A percentile compares a stretch with the other conserved stretches of the same genome.
Evolutionary conservation across 2,113 vertebrate species (phyloP).

Genomic region (Rostratula benghalensis): DNA sequence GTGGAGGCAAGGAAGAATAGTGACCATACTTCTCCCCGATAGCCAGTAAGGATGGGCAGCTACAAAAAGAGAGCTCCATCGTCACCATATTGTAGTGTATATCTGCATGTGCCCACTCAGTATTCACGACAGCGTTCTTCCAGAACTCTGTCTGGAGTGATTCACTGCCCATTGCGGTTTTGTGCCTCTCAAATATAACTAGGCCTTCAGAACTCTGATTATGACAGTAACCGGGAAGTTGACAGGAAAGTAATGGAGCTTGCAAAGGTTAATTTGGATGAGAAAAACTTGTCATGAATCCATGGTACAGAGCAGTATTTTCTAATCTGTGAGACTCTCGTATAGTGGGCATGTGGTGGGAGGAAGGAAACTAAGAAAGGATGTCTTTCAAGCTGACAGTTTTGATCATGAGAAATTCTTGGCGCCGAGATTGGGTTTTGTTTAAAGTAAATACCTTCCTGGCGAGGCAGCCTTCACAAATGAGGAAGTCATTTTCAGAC

Average conservation of each 20-base stretch:
- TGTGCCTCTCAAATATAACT: neutral
- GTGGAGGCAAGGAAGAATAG: neutral
- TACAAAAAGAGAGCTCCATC: neutral
- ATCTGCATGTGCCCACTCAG: neutral
- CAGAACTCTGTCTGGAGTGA: neutral
- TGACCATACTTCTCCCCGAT: neutral
- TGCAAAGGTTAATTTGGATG: slow-evolving; percentile 52
- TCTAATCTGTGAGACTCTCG: slow-evolving; percentile 21
- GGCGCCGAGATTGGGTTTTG: slow-evolving; percentile 12
- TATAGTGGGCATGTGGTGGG: neutral
- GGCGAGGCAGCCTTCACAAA: slow-evolving; percentile 21
- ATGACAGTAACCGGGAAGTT: slow-evolving; percentile 18
- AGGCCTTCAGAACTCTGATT: slow-evolving; percentile 45
- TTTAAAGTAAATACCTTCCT: slow-evolving; percentile 47
- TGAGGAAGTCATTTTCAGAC: neutral
- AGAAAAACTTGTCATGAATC: slow-evolving; percentile 35
- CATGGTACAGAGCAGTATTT: slow-evolving; percentile 27
- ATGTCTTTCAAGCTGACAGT: slow-evolving; percentile 37
- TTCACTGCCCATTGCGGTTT: neutral
- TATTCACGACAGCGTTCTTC: neutral
- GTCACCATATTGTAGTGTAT: neutral
- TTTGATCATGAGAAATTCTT: slow-evolving; percentile 19
- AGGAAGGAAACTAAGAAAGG: slow-evolving; percentile 11
- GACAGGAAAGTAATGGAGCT: slow-evolving; percentile 39
- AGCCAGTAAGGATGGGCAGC: neutral